These are phyloP conservation scores for Redunca redunca DNA, from an alignment of 2,113 vertebrate genomes.

Conservation along the genomic window DNA sequence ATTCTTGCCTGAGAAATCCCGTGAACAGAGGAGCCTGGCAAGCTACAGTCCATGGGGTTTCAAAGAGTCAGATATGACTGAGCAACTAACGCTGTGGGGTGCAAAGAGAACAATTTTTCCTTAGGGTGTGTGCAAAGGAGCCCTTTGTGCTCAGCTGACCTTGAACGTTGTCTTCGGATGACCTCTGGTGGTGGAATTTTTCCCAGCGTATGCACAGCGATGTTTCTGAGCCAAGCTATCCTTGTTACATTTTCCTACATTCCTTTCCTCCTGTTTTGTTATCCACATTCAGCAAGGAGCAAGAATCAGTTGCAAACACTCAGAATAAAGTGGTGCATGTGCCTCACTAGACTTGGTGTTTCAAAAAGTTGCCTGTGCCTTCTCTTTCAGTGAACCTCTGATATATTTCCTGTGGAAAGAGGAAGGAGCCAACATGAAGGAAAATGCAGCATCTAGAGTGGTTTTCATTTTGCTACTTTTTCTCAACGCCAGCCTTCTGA, in stretches of 20 bases:
- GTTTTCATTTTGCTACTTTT: constrained; percentile 70
- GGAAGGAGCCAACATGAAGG: constrained; percentile 69
- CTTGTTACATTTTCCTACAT: constrained; percentile 45
- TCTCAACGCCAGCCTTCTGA: constrained; percentile 52
- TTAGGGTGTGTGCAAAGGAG: neutral
- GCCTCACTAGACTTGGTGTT: neutral
- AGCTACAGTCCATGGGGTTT: neutral
- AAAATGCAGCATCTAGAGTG: constrained; percentile 42
- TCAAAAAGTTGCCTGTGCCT: neutral
- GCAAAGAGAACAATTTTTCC: neutral
- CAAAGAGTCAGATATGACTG: neutral
- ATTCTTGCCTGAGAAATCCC: neutral
- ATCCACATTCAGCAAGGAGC: constrained; percentile 41
- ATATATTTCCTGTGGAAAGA: constrained; percentile 48
- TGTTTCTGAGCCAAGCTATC: constrained; percentile 14
- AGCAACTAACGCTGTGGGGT: neutral
- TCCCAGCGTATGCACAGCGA: neutral
- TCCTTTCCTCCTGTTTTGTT: constrained; percentile 58
- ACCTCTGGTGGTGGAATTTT: constrained; percentile 67
- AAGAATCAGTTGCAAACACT: constrained; percentile 20
- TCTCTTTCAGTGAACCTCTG: constrained; percentile 78
- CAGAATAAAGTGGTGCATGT: neutral
- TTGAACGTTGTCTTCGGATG: constrained; percentile 34
- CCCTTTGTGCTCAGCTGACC: rapidly evolving
- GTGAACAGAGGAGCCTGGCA: neutral